These are phyloP conservation scores for Olivierus martensii DNA, from an alignment of 1,140 invertebrate species.

Conservation along the genomic window DNA sequence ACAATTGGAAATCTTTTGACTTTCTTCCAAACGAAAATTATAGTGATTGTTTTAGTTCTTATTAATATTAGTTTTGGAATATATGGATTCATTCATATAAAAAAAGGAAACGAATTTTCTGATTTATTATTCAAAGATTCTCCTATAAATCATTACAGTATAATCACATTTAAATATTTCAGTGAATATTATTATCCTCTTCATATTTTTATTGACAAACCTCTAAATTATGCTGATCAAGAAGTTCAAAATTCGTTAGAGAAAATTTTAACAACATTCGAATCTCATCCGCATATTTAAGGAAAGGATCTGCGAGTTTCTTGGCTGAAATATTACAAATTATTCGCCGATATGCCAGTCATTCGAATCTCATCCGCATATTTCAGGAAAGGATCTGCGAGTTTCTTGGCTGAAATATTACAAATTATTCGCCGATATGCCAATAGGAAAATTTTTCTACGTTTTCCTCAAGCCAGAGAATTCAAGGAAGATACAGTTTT, in stretches of 20 bases:
- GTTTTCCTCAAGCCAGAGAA: slow-evolving; percentile 19
- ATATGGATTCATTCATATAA: slow-evolving; percentile 49
- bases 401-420: slow-evolving; percentile 30
- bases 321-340: slow-evolving; percentile 70
- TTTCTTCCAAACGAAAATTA: too few relatives aligned
- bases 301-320: slow-evolving; percentile 67
- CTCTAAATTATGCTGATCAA: slow-evolving; percentile 48
- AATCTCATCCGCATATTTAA: slow-evolving; percentile 59
- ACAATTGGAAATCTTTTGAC: too few relatives aligned
- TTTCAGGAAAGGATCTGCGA: slow-evolving; percentile 51
- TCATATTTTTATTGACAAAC: slow-evolving; percentile 66
- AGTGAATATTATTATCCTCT: slow-evolving; percentile 76
- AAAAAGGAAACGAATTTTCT: slow-evolving; percentile 71
- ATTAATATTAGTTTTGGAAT: too few relatives aligned
- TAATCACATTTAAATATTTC: slow-evolving; percentile 72
- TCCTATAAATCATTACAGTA: slow-evolving; percentile 74
- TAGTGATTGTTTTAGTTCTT: too few relatives aligned
- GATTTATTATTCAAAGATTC: slow-evolving; percentile 72
- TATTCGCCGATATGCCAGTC: too few relatives aligned
- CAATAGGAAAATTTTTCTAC: slow-evolving; percentile 43
- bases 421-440: slow-evolving; percentile 54
- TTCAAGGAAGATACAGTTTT: too few relatives aligned
- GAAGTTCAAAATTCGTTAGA: too few relatives aligned
- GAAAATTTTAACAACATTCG: slow-evolving; percentile 33
- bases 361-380: too few relatives aligned